Evolutionary conservation across 2,113 vertebrate genomes (phyloP).

Genomic region (Planiliza haematocheilus): DNA sequence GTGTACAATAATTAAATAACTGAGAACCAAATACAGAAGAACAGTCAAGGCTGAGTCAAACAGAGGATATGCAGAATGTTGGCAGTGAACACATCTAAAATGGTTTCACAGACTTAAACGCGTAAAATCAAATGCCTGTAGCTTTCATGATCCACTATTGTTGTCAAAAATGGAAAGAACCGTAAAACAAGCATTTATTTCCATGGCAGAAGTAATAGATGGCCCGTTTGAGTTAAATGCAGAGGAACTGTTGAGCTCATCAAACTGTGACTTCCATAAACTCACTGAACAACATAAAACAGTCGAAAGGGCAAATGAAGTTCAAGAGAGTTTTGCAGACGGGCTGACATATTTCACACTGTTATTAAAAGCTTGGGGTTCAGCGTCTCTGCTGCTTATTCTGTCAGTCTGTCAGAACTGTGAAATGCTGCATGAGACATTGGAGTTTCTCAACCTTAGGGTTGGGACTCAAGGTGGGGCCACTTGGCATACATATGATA

Average conservation of each 20-base stretch:
- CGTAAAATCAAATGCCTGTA: neutral
- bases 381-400: neutral
- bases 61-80: neutral
- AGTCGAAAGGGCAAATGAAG: slow-evolving; percentile 22
- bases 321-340: slow-evolving; percentile 19
- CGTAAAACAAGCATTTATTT: neutral
- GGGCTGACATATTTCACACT: neutral
- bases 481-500: neutral
- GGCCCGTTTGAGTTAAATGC: slow-evolving; percentile 2
- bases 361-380: slow-evolving; percentile 13
- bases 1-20: too few species aligned
- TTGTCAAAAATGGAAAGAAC: slow-evolving; percentile 9
- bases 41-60: too few species aligned
- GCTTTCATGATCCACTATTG: slow-evolving; percentile 1
- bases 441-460: neutral
- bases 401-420: neutral
- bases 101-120: neutral
- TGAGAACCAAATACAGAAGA: too few species aligned
- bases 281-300: slow-evolving; percentile 6
- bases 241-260: slow-evolving; percentile 27
- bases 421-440: slow-evolving; percentile 12
- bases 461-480: neutral
- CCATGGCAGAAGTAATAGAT: neutral
- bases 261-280: slow-evolving; percentile 32
- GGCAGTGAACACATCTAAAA: neutral